Conservation (phyloP, 2,113 vertebrate genomes). For the Anarhynchus alexandrinus region DNA sequence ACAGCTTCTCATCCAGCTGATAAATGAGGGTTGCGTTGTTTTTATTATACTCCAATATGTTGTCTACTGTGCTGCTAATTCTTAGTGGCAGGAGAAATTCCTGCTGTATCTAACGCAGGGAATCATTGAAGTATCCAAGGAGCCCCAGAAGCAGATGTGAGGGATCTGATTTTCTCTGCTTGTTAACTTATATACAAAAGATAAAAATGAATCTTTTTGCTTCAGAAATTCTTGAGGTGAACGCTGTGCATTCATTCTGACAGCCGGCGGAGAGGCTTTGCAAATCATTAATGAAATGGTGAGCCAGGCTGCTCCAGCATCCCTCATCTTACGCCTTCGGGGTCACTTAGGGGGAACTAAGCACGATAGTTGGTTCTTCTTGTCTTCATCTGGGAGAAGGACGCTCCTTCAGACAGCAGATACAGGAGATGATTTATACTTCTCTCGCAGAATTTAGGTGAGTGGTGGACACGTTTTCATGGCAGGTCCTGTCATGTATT, state of each 20-base stretch:
- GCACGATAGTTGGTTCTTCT: background rate
- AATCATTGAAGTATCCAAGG: background rate
- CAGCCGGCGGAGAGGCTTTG: background rate
- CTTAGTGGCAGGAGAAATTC: background rate
- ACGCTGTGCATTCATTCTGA: background rate
- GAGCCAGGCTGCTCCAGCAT: background rate
- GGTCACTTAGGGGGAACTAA: background rate
- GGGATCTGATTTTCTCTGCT: slow-evolving; percentile 28
- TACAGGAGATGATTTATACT: background rate
- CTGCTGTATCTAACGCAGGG: background rate
- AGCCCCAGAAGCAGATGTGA: background rate
- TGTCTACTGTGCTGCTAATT: background rate
- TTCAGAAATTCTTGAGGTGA: background rate
- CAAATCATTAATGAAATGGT: background rate
- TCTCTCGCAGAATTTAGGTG: background rate
- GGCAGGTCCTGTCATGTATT: background rate
- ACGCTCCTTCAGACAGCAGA: background rate
- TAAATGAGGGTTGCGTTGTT: slow-evolving; percentile 22
- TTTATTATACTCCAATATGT: background rate
- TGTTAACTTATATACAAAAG: background rate
- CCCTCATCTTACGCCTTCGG: background rate
- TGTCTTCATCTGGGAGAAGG: background rate
- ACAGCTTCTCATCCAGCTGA: slow-evolving; percentile 15
- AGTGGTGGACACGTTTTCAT: background rate
- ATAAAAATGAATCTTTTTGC: background rate